Evolutionary conservation across 2,797 vertebrate genomes (phyloP), one percentile per base, ranked within the genome.

Genomic region (Chiloscyllium punctatum): DNA sequence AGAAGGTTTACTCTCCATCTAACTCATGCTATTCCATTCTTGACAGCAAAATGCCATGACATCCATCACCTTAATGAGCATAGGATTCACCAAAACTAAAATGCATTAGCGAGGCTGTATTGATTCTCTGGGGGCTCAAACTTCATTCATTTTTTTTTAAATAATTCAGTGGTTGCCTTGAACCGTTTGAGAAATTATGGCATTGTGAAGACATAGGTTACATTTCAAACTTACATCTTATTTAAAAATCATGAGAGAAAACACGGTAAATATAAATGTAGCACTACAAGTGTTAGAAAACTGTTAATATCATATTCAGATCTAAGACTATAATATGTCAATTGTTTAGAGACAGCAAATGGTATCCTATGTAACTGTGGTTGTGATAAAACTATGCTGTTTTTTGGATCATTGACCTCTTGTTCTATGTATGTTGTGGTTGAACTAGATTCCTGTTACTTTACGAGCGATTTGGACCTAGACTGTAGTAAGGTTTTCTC

Each of bases 121-220:
- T 92, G 66, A 69, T 69, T 92, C 90, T 92, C 90, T 69, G 66
- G 42, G 62, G 90, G 90, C 66, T 68, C n/a, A 92, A 92, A 92
- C 18, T 92, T 69, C n/a, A 92, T 92, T 92, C 23, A 2, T 42
- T 68, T 92, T 68, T 91, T 90, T 91, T 68, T 25, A 69, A 68
- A 69, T 69, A 69, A 92, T 69, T 92, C 66, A 92, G n/a, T 6
- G 42, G 90, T 66, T 92, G n/a, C 37, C 48, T 48, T 84, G 82
- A 84, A 84, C 82, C 25, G 37, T 92, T 92, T 92, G 90, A 92
- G 90, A 92, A 69, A 92, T 92, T 42, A 18, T 68, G 62, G 57
- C n/a, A n/a, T 92, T 66, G n/a, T 92, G 23, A n/a, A 92, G 66
- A 37, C 66, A 27, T 42, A 92, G 66, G 66, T 37, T 68, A 92